Evolutionary conservation across 2,888 invertebrate genomes (phyloP).

Genomic region (Nomada ruficornis): DNA sequence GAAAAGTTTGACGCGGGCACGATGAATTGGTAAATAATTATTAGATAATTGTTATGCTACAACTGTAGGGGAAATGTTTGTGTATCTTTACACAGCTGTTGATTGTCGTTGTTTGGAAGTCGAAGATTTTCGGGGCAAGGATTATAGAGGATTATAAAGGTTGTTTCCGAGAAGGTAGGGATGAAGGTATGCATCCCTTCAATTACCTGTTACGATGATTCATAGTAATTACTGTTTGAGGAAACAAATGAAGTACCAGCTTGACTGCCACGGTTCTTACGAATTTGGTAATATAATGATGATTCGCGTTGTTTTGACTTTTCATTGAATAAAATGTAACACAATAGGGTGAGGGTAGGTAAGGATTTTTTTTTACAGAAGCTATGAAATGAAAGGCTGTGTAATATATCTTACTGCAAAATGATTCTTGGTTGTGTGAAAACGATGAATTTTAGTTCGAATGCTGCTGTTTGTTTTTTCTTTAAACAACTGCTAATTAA

Average conservation of each 20-base stretch:
- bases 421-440: not conserved
- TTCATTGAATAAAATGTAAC: not conserved
- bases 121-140: not conserved
- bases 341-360: not conserved
- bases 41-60: not conserved
- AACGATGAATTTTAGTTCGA: not conserved
- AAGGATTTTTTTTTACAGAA: not conserved
- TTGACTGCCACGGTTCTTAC: too few relatives aligned
- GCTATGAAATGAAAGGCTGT: not conserved
- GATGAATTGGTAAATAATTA: too few relatives aligned
- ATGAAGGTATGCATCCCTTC: too few relatives aligned
- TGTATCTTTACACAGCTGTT: not conserved
- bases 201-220: too few relatives aligned
- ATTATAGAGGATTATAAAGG: too few relatives aligned
- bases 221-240: too few relatives aligned
- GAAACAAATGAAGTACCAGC: too few relatives aligned
- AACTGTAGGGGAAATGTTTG: not conserved
- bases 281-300: not conserved
- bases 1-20: too few relatives aligned
- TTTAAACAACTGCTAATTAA: not conserved
- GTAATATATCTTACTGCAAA: not conserved
- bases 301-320: slow-evolving; percentile 3
- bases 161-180: too few relatives aligned
- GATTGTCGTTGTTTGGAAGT: not conserved
- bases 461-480: not conserved